These are phyloP conservation scores for Sycophaga agraensis DNA, from an alignment of 1,140 invertebrate species.

Conservation along the genomic window DNA sequence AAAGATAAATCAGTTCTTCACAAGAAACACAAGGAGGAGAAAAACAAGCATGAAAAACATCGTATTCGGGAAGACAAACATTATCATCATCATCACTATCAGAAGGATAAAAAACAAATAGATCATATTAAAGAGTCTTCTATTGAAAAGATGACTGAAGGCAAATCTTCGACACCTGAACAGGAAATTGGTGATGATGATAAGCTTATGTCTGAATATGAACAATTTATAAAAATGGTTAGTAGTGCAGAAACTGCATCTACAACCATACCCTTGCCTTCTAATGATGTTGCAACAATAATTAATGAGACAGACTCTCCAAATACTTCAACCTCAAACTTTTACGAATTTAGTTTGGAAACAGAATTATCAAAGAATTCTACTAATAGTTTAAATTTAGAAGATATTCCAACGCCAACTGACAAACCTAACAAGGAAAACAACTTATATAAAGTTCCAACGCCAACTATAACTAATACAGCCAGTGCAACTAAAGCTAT, in stretches of 20 bases:
- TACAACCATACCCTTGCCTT: slow-evolving; percentile 1
- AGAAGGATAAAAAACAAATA: slow-evolving; percentile 6
- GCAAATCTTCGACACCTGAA: slow-evolving; percentile 11
- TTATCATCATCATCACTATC: slow-evolving; percentile 20
- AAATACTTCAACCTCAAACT: slow-evolving; percentile 15
- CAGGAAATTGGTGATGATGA: slow-evolving; percentile 40
- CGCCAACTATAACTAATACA: background rate
- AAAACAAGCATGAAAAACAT: slow-evolving; percentile 21
- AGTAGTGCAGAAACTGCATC: slow-evolving; percentile 3
- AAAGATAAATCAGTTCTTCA: slow-evolving; percentile 5
- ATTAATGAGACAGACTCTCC: background rate
- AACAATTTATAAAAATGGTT: slow-evolving; percentile 57
- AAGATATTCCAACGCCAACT: background rate
- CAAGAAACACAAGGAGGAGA: slow-evolving; percentile 18
- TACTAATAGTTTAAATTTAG: background rate
- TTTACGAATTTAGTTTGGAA: slow-evolving; percentile 45
- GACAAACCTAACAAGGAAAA: background rate
- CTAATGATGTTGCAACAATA: background rate
- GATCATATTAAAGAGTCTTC: background rate
- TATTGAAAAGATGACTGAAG: slow-evolving; percentile 4
- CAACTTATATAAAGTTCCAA: background rate
- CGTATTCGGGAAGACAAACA: slow-evolving; percentile 20
- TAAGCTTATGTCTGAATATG: slow-evolving; percentile 53
- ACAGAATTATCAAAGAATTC: slow-evolving; percentile 33
- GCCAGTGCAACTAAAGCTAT: background rate